These are phyloP conservation scores for Ditula angustiorana DNA, from an alignment of 2,888 invertebrate species.

Conservation along the genomic window DNA sequence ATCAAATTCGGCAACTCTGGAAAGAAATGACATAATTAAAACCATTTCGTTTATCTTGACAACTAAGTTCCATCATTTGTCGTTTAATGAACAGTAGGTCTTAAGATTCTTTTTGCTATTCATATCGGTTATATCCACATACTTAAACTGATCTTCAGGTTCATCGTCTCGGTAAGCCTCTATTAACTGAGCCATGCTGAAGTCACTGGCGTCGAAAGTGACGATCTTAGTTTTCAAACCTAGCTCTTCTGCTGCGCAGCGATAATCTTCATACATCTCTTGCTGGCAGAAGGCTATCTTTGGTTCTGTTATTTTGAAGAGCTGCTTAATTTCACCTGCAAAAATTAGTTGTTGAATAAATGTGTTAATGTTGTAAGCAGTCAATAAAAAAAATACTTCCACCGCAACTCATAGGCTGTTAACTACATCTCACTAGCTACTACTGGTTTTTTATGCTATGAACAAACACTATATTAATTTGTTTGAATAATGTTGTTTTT, in stretches of 20 bases:
- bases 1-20: conserved; percentile 5
- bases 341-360: too few species aligned
- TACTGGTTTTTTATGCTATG: too few species aligned
- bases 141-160: conserved; percentile 59
- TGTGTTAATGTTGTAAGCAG: too few species aligned
- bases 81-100: too few species aligned
- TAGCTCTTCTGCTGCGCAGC: conserved; percentile 52
- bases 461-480: too few species aligned
- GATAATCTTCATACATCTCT: conserved; percentile 50
- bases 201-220: conserved; percentile 61
- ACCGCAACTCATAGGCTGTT: too few species aligned
- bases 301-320: conserved; percentile 60
- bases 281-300: conserved; percentile 67
- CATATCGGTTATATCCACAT: conserved; percentile 31
- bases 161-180: conserved; percentile 50
- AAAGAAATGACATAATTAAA: not conserved
- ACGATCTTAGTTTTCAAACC: conserved; percentile 57
- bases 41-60: too few species aligned
- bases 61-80: too few species aligned
- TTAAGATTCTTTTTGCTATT: too few species aligned
- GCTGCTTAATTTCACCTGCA: conserved; percentile 58
- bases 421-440: too few species aligned
- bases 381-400: too few species aligned
- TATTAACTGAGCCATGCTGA: conserved; percentile 58
- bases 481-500: too few species aligned